Evolutionary conservation across 2,113 vertebrate species (phyloP).

Genomic region (Cisticola juncidis): DNA sequence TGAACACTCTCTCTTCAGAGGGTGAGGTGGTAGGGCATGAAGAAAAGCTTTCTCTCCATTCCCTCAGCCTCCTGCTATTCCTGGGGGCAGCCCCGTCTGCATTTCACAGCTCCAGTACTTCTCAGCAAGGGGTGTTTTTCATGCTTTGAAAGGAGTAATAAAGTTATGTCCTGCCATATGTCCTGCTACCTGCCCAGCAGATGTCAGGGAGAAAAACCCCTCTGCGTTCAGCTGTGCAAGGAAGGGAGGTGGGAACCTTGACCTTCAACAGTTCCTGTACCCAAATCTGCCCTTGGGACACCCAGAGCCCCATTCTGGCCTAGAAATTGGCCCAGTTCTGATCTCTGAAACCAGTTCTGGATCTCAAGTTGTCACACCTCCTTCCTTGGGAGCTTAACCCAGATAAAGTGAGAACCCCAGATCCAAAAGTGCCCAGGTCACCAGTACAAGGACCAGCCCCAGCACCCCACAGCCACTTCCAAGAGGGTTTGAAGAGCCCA

Average conservation of each 20-base stretch:
- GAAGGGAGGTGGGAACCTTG: background rate
- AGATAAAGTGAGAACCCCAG: background rate
- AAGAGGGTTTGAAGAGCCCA: background rate
- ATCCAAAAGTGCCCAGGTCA: accelerated
- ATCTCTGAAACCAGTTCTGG: slow-evolving; percentile 13
- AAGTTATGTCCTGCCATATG: background rate
- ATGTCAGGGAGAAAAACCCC: background rate
- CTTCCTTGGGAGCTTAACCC: background rate
- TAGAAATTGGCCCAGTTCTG: slow-evolving; percentile 56
- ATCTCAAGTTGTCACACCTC: background rate
- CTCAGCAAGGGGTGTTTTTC: background rate
- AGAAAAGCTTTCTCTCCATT: background rate
- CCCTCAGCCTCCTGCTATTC: background rate
- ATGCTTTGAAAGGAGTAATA: background rate
- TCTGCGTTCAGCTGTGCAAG: accelerated
- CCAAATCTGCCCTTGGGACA: background rate
- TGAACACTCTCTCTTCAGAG: background rate
- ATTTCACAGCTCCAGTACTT: background rate
- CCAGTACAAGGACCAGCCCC: background rate
- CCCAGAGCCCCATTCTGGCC: background rate
- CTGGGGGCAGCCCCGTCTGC: background rate
- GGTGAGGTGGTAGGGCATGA: accelerated
- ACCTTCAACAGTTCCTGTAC: background rate
- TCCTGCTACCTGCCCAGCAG: background rate
- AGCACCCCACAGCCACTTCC: background rate